A percentile compares a stretch with the other conserved stretches of the same genome.
These are phyloP conservation scores for Ciona savignyi DNA, from an alignment of 23 tunicate genomes.

Conservation along the genomic window DNA sequence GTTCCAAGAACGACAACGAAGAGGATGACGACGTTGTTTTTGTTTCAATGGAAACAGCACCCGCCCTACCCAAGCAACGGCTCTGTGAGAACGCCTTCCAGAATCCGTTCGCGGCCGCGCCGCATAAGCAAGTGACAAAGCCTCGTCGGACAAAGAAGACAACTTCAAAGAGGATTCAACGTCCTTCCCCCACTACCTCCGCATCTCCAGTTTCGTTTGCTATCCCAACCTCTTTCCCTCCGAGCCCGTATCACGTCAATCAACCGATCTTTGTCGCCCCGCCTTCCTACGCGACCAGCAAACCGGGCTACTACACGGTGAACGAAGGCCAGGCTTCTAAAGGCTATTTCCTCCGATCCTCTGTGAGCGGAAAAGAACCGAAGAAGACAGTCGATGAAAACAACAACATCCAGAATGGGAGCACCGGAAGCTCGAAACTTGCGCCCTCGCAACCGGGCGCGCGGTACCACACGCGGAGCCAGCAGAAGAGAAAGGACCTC, in stretches of 20 bases:
- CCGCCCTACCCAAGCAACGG: conserved; percentile 10
- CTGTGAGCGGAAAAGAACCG: conserved; percentile 16
- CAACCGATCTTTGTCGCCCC: conserved; percentile 8
- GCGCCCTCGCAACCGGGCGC: conserved; percentile 4
- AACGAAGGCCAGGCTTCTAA: neutral
- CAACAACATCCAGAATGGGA: conserved; percentile 20
- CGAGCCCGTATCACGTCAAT: neutral
- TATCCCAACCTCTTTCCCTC: conserved; percentile 6
- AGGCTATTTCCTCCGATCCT: conserved; percentile 54
- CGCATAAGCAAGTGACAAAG: conserved; percentile 9
- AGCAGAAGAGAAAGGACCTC: conserved; percentile 34
- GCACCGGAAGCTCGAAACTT: neutral
- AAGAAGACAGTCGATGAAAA: conserved; percentile 24
- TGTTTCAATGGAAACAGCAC: conserved; percentile 47
- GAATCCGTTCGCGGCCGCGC: conserved; percentile 12
- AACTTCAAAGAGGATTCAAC: conserved; percentile 16
- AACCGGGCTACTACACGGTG: neutral
- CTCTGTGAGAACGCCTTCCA: neutral
- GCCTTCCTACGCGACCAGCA: neutral
- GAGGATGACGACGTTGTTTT: conserved; percentile 70
- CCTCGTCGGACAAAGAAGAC: conserved; percentile 16
- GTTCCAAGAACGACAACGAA: conserved; percentile 83
- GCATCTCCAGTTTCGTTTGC: conserved; percentile 19
- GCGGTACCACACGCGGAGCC: conserved; percentile 72
- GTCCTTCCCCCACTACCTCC: conserved; percentile 12